Percentiles rank a stretch among this genome's conserved stretches.
phyloP scores from a whole-genome alignment of 2,113 vertebrate genomes.

The Neofelis nebulosa region DNA sequence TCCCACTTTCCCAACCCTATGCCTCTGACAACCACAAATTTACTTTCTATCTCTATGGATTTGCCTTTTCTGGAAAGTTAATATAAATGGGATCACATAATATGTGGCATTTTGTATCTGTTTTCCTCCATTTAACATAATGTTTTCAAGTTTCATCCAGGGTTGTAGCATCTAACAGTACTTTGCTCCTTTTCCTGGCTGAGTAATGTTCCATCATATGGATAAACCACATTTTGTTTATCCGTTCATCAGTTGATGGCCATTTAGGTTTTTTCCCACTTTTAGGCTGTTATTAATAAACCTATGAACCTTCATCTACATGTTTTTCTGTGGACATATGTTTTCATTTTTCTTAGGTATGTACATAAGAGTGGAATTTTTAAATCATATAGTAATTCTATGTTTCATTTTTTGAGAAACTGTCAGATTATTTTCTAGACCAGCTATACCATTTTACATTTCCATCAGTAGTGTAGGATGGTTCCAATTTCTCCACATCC shows the following conservation, averaged over 20 bases:
- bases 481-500: conserved; percentile 19
- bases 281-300: conserved; percentile 41
- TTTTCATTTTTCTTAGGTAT: conserved; percentile 42
- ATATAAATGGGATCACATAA: neutral
- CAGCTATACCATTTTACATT: conserved; percentile 17
- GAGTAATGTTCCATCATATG: neutral
- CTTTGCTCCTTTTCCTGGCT: conserved; percentile 20
- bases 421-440: conserved; percentile 18
- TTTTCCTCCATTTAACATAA: neutral
- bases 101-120: neutral
- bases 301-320: conserved; percentile 40
- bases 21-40: neutral
- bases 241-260: neutral
- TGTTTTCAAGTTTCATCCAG: conserved; percentile 10
- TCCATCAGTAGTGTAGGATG: neutral
- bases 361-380: neutral
- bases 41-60: neutral
- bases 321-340: neutral
- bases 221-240: conserved; percentile 27
- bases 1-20: neutral
- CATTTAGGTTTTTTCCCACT: neutral
- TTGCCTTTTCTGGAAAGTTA: neutral
- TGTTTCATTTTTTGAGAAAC: conserved; percentile 31
- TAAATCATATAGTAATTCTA: neutral
- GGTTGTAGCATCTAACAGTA: neutral